Conservation (phyloP, 1,140 invertebrate genomes). For the Papilio xuthus region DNA sequence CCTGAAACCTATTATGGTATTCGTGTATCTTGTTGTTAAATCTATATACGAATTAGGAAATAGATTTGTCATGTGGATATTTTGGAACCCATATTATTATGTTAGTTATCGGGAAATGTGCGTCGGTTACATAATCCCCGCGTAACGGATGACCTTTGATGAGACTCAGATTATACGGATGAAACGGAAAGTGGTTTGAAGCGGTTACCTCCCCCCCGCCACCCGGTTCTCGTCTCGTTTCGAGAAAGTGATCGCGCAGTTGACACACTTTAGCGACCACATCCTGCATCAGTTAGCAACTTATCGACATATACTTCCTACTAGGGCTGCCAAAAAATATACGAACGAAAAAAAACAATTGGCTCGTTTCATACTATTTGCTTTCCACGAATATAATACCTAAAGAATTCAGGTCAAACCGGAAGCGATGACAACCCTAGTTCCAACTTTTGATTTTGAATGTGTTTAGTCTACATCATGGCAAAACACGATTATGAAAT, state of each 20-base stretch:
- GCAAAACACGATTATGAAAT: no score
- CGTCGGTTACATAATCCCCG: neutral
- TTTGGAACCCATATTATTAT: neutral
- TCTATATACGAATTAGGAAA: neutral
- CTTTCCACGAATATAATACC: no score
- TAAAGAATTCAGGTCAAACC: neutral
- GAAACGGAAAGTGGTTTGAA: conserved; percentile 31
- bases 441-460: neutral
- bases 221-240: neutral
- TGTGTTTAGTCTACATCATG: neutral
- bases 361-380: no score
- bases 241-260: conserved; percentile 27
- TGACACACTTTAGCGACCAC: conserved; percentile 25
- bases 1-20: no score
- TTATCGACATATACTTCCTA: neutral
- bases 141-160: conserved; percentile 28
- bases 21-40: no score
- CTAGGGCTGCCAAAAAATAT: neutral
- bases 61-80: neutral
- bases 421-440: neutral
- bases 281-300: conserved; percentile 30
- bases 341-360: neutral
- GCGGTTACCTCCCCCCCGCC: neutral
- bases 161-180: conserved; percentile 11
- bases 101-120: neutral